Conservation (phyloP, 1,140 invertebrate species). For the Aphaenogaster rudis region DNA sequence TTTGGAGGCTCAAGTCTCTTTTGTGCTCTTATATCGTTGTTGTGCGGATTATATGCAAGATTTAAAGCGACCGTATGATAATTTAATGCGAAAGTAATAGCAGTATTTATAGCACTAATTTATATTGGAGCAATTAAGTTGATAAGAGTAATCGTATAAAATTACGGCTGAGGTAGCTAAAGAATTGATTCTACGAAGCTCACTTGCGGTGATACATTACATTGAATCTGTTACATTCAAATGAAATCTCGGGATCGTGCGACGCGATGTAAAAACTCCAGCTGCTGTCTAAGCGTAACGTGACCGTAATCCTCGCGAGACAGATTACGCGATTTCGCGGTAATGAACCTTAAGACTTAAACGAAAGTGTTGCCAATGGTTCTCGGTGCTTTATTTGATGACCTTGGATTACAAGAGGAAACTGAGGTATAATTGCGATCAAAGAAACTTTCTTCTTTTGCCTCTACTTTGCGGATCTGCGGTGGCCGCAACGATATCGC, state of each 20-base stretch:
- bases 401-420: conserved; percentile 26
- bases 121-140: not conserved
- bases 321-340: conserved; percentile 33
- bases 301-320: conserved; percentile 35
- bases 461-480: not conserved
- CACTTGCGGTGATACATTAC: not conserved
- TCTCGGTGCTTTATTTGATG: conserved; percentile 27
- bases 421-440: conserved; percentile 26
- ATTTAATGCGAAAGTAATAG: conserved; percentile 17
- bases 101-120: not conserved
- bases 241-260: not conserved
- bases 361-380: conserved; percentile 46
- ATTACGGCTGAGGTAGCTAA: not conserved
- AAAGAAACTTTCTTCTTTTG: conserved; percentile 35
- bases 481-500: conserved; percentile 27
- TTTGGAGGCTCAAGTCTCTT: not conserved
- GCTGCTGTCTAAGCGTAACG: conserved; percentile 28
- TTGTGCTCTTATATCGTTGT: not conserved
- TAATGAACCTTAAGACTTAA: not conserved
- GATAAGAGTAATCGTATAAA: conserved; percentile 18
- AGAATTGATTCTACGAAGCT: conserved; percentile 5
- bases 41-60: not conserved
- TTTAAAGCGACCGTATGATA: not conserved
- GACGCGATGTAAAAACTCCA: not conserved
- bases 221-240: conserved; percentile 7